Percentiles rank a stretch among this genome's conserved stretches.
phyloP scores from a whole-genome alignment of 2,113 vertebrate species.

The Ameiurus melas region DNA sequence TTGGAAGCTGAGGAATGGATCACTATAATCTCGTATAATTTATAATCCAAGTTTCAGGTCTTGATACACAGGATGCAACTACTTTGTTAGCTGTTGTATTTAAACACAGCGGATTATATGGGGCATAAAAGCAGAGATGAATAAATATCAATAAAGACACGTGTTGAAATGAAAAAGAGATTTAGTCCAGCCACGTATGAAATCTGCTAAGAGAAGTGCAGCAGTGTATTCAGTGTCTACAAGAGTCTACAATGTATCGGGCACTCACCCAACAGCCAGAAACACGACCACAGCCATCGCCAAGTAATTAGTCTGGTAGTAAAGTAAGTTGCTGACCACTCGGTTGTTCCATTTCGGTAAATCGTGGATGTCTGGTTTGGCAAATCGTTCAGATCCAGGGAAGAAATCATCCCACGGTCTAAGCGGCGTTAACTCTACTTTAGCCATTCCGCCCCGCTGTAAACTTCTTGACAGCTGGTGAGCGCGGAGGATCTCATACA shows the following conservation, averaged over 20 bases:
- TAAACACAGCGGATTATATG: neutral
- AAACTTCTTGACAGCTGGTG: neutral
- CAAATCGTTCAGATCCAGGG: conserved; percentile 82
- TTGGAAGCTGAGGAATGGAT: neutral
- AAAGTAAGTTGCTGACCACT: conserved; percentile 90
- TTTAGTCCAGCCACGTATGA: neutral
- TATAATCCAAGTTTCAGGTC: neutral
- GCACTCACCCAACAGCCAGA: conserved; percentile 86
- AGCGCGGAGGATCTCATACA: neutral
- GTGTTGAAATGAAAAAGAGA: neutral
- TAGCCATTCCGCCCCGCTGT: conserved; percentile 56
- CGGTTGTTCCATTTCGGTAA: conserved; percentile 90
- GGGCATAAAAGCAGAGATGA: neutral
- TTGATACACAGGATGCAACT: neutral
- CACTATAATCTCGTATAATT: neutral
- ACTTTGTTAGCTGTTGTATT: neutral
- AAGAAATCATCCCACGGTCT: conserved; percentile 89
- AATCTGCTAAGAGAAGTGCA: neutral
- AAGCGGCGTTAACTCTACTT: conserved; percentile 82
- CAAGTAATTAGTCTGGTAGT: conserved; percentile 94
- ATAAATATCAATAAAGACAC: neutral
- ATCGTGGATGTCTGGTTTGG: conserved; percentile 81
- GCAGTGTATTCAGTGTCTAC: neutral
- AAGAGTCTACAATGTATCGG: too few relatives aligned
- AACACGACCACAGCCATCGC: conserved; percentile 77